Base-by-base conservation (phyloP, 2,888 invertebrate species). In the Pimpla rufipes region DNA sequence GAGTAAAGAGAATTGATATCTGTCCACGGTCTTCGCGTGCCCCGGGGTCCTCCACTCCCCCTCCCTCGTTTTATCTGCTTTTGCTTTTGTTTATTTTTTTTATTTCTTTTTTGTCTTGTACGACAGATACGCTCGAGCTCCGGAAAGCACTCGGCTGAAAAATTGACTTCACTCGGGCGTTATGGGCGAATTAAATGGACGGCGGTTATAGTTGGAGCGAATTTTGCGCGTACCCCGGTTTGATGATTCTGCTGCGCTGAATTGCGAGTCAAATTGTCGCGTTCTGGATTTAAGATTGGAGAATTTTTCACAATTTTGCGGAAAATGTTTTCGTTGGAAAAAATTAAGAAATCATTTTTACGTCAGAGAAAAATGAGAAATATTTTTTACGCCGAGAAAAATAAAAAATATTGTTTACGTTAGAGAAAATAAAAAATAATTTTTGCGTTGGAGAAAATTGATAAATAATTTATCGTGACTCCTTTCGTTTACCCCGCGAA, bases 1-100 rank as follows among this genome's bases (percentile, higher is more conserved):
- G 88, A 86, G 87, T 80, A 84, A 88, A 85, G 88, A 88, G 89
- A 91, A 92, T 92, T 92, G 92, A 92, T 91, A 91, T 92, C 91
- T 90, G 87, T 89, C 87, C 86, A 78, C 85, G 84, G 80, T 81
- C 79, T 81, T 84, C 82, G 77, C 85, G 78, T 82, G 67, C 84
- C 77, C 85, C 3, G 83, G 79, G 84, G 84, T 87, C 86, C 86
- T 85, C 85, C 81, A 79, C 73, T 86, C 80, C 84, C 73, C 87
- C 80, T 84, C 84, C 29, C 81, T 73, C 79, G 81, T 84, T 83
- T 87, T 75, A 73, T 79, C 37, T 66, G 64, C 68, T 47, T 76
- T 75, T 76, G 40, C 59, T 47, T 37, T 79, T 37, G 35, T 67
- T 42, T 55, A 10, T 37, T 62, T 23, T 29, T 50, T 47, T 73